Evolutionary conservation across 2,113 vertebrate species (phyloP), one percentile per base, ranked within the genome.

Genomic region (Ictidomys tridecemlineatus): DNA sequence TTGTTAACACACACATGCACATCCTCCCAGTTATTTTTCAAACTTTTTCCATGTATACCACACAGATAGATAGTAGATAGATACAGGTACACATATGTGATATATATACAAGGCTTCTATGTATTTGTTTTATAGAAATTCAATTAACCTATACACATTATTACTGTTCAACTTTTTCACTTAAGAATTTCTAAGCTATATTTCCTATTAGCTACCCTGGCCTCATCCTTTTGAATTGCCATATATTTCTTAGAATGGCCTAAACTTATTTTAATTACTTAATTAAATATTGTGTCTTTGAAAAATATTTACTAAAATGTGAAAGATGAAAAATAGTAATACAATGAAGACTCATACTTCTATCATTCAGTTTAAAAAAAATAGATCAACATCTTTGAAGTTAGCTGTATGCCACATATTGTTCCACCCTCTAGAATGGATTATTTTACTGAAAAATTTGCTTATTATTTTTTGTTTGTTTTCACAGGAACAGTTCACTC

Each of bases 101-200:
- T 20, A 48, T 20, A 48, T 79, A 85, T 20, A 22, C 24, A 17
- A 67, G 30, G 1, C 69, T 63, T 51, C 72, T 63, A 16, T 63
- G 17, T 56, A 72, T 94, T 93, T 94, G 12, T 42, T 90, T 89
- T 61, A 56, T 51, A 89, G 26, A 91, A 91, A 63, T 53, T 0
- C 24, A 94, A 26, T 82, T 18, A 30, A 7, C 22, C 2, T 90
- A 45, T 92, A 56, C 5, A n/a, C 67, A 88, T 76, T 73, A 88
- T 76, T 51, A 67, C 28, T 2, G 6, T 72, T 72, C 67, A 17
- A 73, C 18, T 26, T 91, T 56, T 28, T 73, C 32, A 79, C 9
- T 76, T 17, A 89, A 96, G 48, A 63, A 73, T 65, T 7, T 63
- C 30, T 51, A 85, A 72, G 14, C 20, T 90, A 39, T 69, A 77